These are phyloP conservation scores for Watsonalla binaria DNA, from an alignment of 2,888 invertebrate species.

Conservation along the genomic window DNA sequence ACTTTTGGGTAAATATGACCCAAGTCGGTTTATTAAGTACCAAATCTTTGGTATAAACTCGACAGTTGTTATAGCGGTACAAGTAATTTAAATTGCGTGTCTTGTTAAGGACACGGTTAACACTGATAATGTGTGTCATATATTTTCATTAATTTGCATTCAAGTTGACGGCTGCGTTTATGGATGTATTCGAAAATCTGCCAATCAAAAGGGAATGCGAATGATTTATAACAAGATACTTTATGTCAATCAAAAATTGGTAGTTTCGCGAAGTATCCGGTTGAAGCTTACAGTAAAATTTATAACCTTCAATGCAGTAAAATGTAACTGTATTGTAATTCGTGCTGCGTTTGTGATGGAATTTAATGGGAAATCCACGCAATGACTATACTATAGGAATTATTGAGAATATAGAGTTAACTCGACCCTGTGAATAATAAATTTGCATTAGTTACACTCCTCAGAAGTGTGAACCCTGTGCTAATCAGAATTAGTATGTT, in stretches of 20 bases:
- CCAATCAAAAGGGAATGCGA: neutral
- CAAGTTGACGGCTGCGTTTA: neutral
- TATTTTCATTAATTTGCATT: neutral
- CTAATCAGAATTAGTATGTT: no score
- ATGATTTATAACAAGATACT: neutral
- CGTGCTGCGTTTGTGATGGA: no score
- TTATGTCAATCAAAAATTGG: neutral
- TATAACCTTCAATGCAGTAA: no score
- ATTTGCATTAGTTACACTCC: no score
- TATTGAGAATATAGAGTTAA: no score
- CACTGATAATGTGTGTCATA: conserved; percentile 2
- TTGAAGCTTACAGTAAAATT: neutral
- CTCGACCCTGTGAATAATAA: no score
- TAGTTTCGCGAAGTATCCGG: neutral
- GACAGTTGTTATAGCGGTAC: neutral
- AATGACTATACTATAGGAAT: no score
- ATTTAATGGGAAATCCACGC: no score
- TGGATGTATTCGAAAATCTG: neutral
- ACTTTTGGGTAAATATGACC: conserved; percentile 38
- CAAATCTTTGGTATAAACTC: conserved; percentile 8
- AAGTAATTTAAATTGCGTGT: no score
- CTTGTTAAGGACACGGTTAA: neutral
- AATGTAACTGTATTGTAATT: no score
- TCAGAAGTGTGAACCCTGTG: no score
- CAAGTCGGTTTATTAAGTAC: conserved; percentile 14